phyloP scores from a whole-genome alignment of 2,797 vertebrate genomes.

The Macropodus opercularis region DNA sequence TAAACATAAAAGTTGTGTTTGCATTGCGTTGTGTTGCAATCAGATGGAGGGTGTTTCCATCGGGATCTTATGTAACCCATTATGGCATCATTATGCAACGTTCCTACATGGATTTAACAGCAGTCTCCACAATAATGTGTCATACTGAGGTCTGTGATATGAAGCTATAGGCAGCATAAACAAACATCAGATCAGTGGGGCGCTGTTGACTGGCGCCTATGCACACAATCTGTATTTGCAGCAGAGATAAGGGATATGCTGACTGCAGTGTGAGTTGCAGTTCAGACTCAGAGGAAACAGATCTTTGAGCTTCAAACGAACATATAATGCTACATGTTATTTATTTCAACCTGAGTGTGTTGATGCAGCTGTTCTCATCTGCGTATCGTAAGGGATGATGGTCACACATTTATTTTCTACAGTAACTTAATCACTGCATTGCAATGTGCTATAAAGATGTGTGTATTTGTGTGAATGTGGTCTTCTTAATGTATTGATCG shows the following conservation, averaged over 20 bases:
- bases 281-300: background rate
- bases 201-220: background rate
- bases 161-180: constrained; percentile 4
- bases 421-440: no score
- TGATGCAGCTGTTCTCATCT: background rate
- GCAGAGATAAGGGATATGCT: no score
- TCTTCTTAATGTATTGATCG: no score
- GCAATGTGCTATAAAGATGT: no score
- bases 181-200: constrained; percentile 10
- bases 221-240: constrained; percentile 27
- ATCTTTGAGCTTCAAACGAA: background rate
- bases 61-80: constrained; percentile 29
- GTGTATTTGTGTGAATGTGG: no score
- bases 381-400: no score
- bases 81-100: constrained; percentile 40
- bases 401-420: no score
- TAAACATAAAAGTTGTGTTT: background rate
- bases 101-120: constrained; percentile 40
- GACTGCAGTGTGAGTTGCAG: background rate
- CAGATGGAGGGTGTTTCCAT: constrained; percentile 52
- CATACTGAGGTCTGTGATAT: constrained; percentile 18
- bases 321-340: background rate
- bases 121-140: constrained; percentile 36
- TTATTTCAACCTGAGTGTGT: background rate
- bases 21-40: constrained; percentile 11